phyloP scores from a whole-genome alignment of 2,113 vertebrate genomes.

The Heterochromis multidens region DNA sequence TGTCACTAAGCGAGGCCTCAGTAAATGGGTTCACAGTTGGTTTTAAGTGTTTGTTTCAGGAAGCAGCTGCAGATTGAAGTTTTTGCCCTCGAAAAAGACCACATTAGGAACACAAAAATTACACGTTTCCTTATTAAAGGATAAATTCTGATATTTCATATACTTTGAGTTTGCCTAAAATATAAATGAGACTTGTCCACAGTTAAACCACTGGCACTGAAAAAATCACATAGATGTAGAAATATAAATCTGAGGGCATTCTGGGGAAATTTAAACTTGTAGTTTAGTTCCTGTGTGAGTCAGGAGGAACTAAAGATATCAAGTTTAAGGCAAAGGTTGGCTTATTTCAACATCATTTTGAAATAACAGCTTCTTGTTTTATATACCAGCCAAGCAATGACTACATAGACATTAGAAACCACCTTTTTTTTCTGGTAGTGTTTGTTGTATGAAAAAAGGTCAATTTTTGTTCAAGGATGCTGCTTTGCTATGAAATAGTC shows the following conservation, averaged over 20 bases:
- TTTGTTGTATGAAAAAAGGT: too few relatives aligned
- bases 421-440: not conserved
- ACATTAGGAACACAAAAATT: accelerated
- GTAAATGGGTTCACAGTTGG: not conserved
- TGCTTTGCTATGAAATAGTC: too few relatives aligned
- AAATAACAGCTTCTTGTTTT: not conserved
- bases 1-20: not conserved
- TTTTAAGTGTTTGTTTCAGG: not conserved
- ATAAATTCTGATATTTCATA: not conserved
- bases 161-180: not conserved
- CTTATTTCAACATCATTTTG: not conserved
- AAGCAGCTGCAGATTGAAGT: not conserved
- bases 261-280: not conserved
- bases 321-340: not conserved
- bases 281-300: not conserved
- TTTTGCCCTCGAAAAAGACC: not conserved
- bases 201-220: accelerated
- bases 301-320: not conserved
- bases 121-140: not conserved
- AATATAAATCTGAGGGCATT: not conserved
- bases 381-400: accelerated
- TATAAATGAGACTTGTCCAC: not conserved
- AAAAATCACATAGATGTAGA: not conserved
- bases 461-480: too few relatives aligned
- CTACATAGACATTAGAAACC: not conserved